Evolutionary conservation across 2,113 vertebrate genomes (phyloP).

Genomic region (Egretta garzetta): DNA sequence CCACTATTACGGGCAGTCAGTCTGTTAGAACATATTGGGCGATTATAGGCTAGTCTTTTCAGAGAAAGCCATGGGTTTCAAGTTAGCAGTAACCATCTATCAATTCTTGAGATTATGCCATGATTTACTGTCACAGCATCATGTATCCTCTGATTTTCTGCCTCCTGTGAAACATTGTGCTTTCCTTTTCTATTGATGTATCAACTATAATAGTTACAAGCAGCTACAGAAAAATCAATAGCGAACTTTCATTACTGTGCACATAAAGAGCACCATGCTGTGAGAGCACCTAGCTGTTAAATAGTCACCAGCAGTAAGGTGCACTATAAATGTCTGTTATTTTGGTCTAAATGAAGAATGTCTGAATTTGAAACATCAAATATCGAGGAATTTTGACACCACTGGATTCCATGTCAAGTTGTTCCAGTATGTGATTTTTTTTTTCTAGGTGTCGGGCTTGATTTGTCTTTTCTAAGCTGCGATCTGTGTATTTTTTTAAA

Average conservation of each 20-base stretch:
- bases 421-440: not conserved
- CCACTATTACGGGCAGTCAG: constrained; percentile 83
- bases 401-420: not conserved
- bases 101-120: constrained; percentile 87
- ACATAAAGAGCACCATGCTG: constrained; percentile 72
- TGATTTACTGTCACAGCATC: constrained; percentile 88
- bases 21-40: constrained; percentile 87
- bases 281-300: constrained; percentile 72
- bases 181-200: constrained; percentile 99
- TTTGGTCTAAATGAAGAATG: constrained; percentile 59
- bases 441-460: not conserved
- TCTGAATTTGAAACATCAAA: constrained; percentile 29
- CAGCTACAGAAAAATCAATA: constrained; percentile 99
- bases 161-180: constrained; percentile 91
- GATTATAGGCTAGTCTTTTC: constrained; percentile 62
- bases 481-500: not conserved
- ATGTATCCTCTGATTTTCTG: constrained; percentile 83
- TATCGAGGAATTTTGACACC: not conserved
- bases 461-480: not conserved
- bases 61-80: constrained; percentile 84
- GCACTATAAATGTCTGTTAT: constrained; percentile 57
- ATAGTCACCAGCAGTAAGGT: constrained; percentile 63
- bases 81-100: constrained; percentile 89
- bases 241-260: constrained; percentile 91
- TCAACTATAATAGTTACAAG: constrained; percentile 99